A percentile compares a stretch with the other conserved stretches of the same genome.
phyloP scores from a whole-genome alignment of 2,888 invertebrate genomes.

The Orchesellides sinensis region DNA sequence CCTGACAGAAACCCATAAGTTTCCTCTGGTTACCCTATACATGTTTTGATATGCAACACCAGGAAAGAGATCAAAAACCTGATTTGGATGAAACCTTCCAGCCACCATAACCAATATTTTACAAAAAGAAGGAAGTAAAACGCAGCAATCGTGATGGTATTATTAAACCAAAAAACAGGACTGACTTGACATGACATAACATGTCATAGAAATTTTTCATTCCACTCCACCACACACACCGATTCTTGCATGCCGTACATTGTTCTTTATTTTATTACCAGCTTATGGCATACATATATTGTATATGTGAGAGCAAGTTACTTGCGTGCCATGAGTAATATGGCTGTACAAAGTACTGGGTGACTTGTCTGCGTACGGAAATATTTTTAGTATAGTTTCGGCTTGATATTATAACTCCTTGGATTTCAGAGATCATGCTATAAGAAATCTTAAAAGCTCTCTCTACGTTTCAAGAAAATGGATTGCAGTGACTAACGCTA shows the following conservation, averaged over 20 bases:
- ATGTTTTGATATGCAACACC: slow-evolving; percentile 33
- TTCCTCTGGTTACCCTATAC: slow-evolving; percentile 33
- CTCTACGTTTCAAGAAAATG: too few relatives aligned
- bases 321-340: too few relatives aligned
- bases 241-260: slow-evolving; percentile 25
- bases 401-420: too few relatives aligned
- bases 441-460: background rate
- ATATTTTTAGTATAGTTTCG: too few relatives aligned
- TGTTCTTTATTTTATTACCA: slow-evolving; percentile 45
- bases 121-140: background rate
- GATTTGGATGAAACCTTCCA: slow-evolving; percentile 59
- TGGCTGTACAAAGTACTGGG: too few relatives aligned
- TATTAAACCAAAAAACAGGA: slow-evolving; percentile 15
- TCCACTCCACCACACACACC: slow-evolving; percentile 38
- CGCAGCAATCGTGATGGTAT: background rate
- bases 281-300: too few relatives aligned
- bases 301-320: too few relatives aligned
- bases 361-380: too few relatives aligned
- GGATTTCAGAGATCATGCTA: background rate
- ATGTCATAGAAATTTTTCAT: slow-evolving; percentile 51
- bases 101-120: slow-evolving; percentile 20
- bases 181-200: slow-evolving; percentile 50
- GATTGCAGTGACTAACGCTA: too few relatives aligned
- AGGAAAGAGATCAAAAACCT: slow-evolving; percentile 47
- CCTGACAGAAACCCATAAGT: slow-evolving; percentile 57